Conservation (phyloP, 2,888 invertebrate genomes). For the Petrolisthes manimaculis region DNA sequence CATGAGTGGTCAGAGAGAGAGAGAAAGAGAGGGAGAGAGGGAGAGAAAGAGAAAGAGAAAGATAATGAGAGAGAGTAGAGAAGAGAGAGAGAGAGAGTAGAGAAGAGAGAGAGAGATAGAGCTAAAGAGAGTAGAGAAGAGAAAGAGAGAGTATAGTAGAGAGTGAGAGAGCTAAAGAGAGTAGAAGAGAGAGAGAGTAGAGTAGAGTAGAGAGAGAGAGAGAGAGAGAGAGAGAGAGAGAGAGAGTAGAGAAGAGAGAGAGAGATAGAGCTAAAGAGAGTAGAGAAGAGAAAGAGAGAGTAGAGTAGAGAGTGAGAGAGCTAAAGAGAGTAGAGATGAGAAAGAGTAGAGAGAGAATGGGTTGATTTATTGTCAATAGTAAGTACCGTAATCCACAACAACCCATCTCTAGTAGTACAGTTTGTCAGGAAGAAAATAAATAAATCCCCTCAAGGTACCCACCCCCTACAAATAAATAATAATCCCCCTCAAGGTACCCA, state of each 20-base stretch:
- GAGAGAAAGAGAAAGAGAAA: constrained; percentile 20
- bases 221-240: constrained; percentile 15
- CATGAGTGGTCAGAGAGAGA: constrained; percentile 28
- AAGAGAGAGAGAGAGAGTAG: constrained; percentile 22
- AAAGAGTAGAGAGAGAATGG: not conserved
- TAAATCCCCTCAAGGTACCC: too few relatives aligned
- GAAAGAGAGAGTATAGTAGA: too few relatives aligned
- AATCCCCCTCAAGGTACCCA: too few relatives aligned
- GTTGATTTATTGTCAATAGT: too few relatives aligned
- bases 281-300: not conserved
- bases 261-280: not conserved
- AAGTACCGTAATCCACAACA: too few relatives aligned
- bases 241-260: not conserved
- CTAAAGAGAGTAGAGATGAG: not conserved
- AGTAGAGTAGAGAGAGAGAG: constrained; percentile 8
- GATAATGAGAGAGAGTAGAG: constrained; percentile 16
- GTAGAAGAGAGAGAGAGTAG: too few relatives aligned
- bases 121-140: not conserved
- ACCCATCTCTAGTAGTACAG: too few relatives aligned
- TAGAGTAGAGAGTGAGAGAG: not conserved
- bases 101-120: constrained; percentile 16
- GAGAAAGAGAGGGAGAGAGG: constrained; percentile 11
- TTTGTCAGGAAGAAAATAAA: too few relatives aligned
- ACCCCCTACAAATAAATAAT: too few relatives aligned
- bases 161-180: too few relatives aligned